A percentile compares a stretch with the other conserved stretches of the same genome.
Evolutionary conservation across 1,140 invertebrate species (phyloP).

Genomic region (Eupeodes corollae): DNA sequence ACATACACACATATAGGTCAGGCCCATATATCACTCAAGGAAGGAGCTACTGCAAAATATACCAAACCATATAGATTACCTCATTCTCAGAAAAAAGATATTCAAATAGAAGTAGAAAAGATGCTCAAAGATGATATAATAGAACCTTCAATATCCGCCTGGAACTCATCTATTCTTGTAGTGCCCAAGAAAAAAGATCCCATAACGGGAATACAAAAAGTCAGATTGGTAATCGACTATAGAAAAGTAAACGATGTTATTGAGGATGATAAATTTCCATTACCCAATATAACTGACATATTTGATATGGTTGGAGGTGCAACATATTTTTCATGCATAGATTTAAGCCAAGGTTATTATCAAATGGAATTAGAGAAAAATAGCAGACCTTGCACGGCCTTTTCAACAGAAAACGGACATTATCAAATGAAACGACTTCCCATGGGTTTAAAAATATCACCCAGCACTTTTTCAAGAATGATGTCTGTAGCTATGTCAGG

Average conservation of each 20-base stretch:
- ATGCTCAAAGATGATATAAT: no score
- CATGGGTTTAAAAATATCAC: no score
- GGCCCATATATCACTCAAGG: no score
- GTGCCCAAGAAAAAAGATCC: no score
- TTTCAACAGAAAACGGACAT: no score
- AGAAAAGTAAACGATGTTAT: conserved; percentile 2
- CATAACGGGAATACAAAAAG: background rate
- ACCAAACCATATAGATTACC: background rate
- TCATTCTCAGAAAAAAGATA: conserved; percentile 1
- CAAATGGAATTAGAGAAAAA: background rate
- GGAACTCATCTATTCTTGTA: no score
- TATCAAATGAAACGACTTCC: no score
- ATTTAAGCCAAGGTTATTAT: background rate
- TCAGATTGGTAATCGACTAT: background rate
- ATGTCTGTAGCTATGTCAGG: conserved; percentile 17
- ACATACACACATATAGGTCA: background rate
- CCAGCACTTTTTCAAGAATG: no score
- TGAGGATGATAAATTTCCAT: conserved; percentile 2
- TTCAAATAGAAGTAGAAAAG: background rate
- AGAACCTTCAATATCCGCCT: no score
- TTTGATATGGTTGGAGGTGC: background rate
- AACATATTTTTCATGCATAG: conserved; percentile 3
- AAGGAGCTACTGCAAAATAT: background rate
- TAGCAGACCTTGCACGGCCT: no score
- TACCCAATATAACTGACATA: conserved; percentile 3